A percentile compares a stretch with the other conserved stretches of the same genome.
These are phyloP conservation scores for Seladonia tumulorum DNA, from an alignment of 2,888 invertebrate species.

Conservation along the genomic window DNA sequence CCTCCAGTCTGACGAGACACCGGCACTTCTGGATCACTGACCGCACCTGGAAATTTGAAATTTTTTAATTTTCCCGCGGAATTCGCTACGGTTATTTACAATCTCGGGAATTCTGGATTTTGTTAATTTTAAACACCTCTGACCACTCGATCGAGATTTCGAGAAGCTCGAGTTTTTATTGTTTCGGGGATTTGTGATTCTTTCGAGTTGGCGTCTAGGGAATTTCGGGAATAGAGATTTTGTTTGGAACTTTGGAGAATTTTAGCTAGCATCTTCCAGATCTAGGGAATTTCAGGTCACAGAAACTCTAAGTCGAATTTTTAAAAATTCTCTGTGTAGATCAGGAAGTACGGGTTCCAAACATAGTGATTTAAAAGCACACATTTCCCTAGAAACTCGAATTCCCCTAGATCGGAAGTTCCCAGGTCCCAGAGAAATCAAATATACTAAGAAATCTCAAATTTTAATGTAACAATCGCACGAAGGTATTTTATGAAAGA, in stretches of 20 bases:
- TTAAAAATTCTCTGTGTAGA: neutral
- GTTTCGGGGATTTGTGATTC: no score
- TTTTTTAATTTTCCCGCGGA: neutral
- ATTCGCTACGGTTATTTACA: neutral
- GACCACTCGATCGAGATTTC: neutral
- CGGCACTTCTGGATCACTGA: neutral
- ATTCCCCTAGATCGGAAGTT: neutral
- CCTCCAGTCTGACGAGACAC: slow-evolving; percentile 34
- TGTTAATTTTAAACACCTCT: neutral
- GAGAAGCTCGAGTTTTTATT: neutral
- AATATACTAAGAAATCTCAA: neutral
- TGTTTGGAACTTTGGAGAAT: neutral
- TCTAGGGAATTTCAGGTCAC: no score
- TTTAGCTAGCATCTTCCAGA: no score
- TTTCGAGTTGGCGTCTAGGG: no score
- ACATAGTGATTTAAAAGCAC: neutral
- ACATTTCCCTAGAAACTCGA: neutral
- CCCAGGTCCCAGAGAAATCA: no score
- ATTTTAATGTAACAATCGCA: neutral
- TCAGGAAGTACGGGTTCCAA: neutral
- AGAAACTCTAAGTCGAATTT: neutral
- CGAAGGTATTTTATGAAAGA: neutral
- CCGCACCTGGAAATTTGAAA: neutral
- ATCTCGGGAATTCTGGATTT: neutral
- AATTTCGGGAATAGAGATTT: no score